These are phyloP conservation scores for Phalacrocorax brasilianus DNA, from an alignment of 2,113 vertebrate species.

Conservation along the genomic window DNA sequence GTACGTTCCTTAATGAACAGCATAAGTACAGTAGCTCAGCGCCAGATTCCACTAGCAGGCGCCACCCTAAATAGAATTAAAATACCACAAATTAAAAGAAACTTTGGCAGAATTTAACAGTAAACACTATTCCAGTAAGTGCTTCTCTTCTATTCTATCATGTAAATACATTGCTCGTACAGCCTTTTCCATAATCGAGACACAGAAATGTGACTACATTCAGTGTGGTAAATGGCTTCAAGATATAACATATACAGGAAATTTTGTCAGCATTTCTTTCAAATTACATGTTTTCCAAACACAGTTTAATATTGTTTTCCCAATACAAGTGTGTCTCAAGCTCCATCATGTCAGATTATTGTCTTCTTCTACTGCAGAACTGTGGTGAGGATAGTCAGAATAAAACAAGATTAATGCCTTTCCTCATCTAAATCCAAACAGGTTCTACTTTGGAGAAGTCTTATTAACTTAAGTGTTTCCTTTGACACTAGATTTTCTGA, in stretches of 20 bases:
- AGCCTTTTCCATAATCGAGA: not conserved
- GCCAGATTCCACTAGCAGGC: constrained; percentile 42
- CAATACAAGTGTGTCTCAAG: not conserved
- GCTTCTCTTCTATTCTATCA: constrained; percentile 3
- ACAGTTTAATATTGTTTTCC: not conserved
- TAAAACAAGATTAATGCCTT: not conserved
- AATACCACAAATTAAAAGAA: constrained; percentile 47
- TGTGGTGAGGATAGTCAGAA: not conserved
- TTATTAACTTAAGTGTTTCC: not conserved
- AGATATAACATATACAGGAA: not conserved
- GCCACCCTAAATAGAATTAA: constrained; percentile 33
- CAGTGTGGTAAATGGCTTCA: not conserved
- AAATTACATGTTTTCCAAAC: not conserved
- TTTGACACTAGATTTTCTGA: not conserved
- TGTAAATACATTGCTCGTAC: not conserved
- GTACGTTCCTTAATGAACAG: not conserved
- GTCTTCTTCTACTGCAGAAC: not conserved
- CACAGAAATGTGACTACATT: not conserved
- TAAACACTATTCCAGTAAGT: constrained; percentile 17
- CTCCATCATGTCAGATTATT: not conserved
- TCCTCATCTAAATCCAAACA: not conserved
- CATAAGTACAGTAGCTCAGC: constrained; percentile 1
- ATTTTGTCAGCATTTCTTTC: not conserved
- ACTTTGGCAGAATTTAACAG: constrained; percentile 27
- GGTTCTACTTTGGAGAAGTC: not conserved